Base-by-base conservation (phyloP, 2,113 vertebrate genomes). In the Takifugu flavidus region DNA sequence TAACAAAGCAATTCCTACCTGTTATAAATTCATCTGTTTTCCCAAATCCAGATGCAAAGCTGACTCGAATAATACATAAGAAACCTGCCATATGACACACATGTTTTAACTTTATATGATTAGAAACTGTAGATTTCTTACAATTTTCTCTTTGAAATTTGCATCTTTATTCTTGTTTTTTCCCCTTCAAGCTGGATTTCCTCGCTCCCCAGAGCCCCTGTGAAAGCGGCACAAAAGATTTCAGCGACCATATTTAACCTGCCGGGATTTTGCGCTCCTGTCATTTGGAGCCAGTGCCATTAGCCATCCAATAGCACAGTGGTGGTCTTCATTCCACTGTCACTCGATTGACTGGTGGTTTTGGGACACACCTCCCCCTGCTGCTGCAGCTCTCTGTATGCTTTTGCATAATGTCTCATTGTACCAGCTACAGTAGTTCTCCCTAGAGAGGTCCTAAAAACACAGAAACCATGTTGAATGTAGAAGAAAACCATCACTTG, bases 271-370 rank as follows among this genome's bases (percentile, higher is more conserved):
- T 61, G 31, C 29, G 34, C 55, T 31, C 0, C 0, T 60, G 58
- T 70, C 29, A 39, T 74, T 82, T 59, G 68, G 7, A 31, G 12
- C 44, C 31, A 74, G 62, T 59, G 62, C 53, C 56, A 58, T 82
- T 67, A 76, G 47, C 59, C 28, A 39, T 51, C 65, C 81, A 71
- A 49, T 28, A 50, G 76, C 76, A 13, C 78, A 6, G 62, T n/a
- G 66, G 78, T 79, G 75, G 72, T 75, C 65, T 52, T 78, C 56
- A 79, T 0, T 11, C 55, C 64, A 2, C 44, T 54, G 63, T 65
- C 50, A 42, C 25, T 46, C 56, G 27, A 77, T 70, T 56, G 55
- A 69, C 59, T 67, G 70, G 67, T 49, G 71, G 28, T 66, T 73
- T 56, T 65, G 56, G 57, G 72, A 64, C 71, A 67, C 59, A 72